Conservation (phyloP, 2,888 invertebrate species). For the Netelia melanura region DNA sequence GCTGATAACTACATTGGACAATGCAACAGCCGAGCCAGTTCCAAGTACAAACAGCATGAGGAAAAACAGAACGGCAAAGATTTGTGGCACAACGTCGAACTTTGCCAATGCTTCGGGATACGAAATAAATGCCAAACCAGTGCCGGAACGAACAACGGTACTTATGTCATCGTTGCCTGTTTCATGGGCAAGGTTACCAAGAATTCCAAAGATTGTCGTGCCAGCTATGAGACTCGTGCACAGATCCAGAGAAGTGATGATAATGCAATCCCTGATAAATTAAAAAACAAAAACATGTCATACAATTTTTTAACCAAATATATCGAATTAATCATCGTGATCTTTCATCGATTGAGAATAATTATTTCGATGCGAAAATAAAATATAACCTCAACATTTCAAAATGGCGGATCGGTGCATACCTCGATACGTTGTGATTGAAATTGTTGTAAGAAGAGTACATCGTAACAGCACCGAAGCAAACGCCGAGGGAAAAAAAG, state of each 20-base stretch:
- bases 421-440: constrained; percentile 85
- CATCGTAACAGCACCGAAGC: constrained; percentile 88
- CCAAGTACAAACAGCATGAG: constrained; percentile 92
- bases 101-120: constrained; percentile 94
- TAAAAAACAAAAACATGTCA: constrained; percentile 28
- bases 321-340: not conserved
- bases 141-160: constrained; percentile 90
- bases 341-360: no score
- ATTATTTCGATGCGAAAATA: no score
- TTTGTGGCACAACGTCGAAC: constrained; percentile 90
- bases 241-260: constrained; percentile 93
- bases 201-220: constrained; percentile 92
- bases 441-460: constrained; percentile 88
- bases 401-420: constrained; percentile 81
- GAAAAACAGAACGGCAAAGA: constrained; percentile 79
- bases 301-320: not conserved
- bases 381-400: not conserved
- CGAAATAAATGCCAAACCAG: constrained; percentile 93
- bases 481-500: constrained; percentile 88
- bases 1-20: constrained; percentile 89
- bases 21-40: constrained; percentile 91
- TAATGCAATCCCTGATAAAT: constrained; percentile 88
- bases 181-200: constrained; percentile 92
- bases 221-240: constrained; percentile 93
- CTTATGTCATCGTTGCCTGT: constrained; percentile 87